A percentile compares a stretch with the other conserved stretches of the same genome.
Evolutionary conservation across 2,888 invertebrate species (phyloP).

Genomic region (Diaphora mendica): DNA sequence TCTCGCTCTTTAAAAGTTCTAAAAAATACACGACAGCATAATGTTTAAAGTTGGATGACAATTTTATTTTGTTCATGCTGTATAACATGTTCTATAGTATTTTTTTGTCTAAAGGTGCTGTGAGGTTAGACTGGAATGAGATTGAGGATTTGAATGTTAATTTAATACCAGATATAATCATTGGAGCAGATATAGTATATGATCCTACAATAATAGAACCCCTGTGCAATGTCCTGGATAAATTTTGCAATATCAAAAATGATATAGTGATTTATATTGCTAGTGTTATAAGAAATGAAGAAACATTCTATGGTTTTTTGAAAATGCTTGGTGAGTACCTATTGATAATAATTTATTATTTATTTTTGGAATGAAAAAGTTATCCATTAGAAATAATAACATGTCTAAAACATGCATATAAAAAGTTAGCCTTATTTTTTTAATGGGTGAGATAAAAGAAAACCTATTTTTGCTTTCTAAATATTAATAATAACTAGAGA

Average conservation of each 20-base stretch:
- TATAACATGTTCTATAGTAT: neutral
- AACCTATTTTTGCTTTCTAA: neutral
- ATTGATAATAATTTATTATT: neutral
- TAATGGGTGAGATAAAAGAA: neutral
- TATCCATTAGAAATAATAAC: too few relatives aligned
- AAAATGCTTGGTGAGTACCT: constrained; percentile 80
- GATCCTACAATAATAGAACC: constrained; percentile 73
- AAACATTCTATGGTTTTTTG: constrained; percentile 87
- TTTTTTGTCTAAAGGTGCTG: constrained; percentile 62
- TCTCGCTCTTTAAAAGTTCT: too few relatives aligned
- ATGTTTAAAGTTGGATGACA: too few relatives aligned
- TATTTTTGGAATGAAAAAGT: neutral
- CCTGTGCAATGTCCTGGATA: constrained; percentile 66
- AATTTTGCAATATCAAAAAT: constrained; percentile 64
- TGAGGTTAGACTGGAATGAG: constrained; percentile 73
- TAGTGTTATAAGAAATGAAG: constrained; percentile 87
- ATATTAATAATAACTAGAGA: neutral
- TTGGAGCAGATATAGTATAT: constrained; percentile 81
- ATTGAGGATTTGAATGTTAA: constrained; percentile 52
- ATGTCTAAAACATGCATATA: too few relatives aligned
- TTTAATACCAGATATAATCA: constrained; percentile 71
- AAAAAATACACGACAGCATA: too few relatives aligned
- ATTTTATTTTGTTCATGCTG: too few relatives aligned
- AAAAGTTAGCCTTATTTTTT: too few relatives aligned
- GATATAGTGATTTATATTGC: constrained; percentile 70